These are phyloP conservation scores for Acanthosepion lycidas DNA, from an alignment of 2,888 invertebrate genomes.

Conservation along the genomic window DNA sequence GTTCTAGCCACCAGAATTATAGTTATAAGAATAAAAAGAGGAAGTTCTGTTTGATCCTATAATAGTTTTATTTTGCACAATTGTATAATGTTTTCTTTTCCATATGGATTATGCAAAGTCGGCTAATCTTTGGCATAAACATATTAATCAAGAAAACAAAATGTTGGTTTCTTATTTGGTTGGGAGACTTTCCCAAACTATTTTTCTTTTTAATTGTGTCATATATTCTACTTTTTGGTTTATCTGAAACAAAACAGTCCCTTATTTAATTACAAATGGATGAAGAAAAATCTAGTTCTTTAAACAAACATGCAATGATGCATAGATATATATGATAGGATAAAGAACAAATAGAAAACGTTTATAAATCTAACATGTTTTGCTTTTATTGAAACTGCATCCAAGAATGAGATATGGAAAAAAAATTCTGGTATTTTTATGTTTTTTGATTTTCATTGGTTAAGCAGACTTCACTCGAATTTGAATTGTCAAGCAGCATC, in stretches of 20 bases:
- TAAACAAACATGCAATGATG: neutral
- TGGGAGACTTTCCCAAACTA: neutral
- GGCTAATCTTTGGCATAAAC: neutral
- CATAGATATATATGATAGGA: neutral
- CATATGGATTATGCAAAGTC: neutral
- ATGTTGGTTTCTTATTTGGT: neutral
- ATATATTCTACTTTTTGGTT: neutral
- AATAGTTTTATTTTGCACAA: neutral
- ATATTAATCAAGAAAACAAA: neutral
- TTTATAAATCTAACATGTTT: too few relatives aligned
- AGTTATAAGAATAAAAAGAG: slow-evolving; percentile 7
- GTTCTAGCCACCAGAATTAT: neutral
- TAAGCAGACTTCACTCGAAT: too few relatives aligned
- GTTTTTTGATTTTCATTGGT: too few relatives aligned
- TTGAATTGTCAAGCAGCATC: too few relatives aligned
- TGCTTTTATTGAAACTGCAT: too few relatives aligned
- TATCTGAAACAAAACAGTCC: neutral
- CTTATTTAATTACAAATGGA: neutral
- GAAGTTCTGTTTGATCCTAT: neutral
- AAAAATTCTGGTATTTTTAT: too few relatives aligned
- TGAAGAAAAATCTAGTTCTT: neutral
- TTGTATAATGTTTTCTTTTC: neutral
- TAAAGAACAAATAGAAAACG: too few relatives aligned
- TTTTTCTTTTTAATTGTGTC: neutral
- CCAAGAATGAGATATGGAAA: too few relatives aligned